A percentile compares a stretch with the other conserved stretches of the same genome.
Evolutionary conservation across 1,140 invertebrate genomes (phyloP).

Genomic region (Agrilus planipennis): DNA sequence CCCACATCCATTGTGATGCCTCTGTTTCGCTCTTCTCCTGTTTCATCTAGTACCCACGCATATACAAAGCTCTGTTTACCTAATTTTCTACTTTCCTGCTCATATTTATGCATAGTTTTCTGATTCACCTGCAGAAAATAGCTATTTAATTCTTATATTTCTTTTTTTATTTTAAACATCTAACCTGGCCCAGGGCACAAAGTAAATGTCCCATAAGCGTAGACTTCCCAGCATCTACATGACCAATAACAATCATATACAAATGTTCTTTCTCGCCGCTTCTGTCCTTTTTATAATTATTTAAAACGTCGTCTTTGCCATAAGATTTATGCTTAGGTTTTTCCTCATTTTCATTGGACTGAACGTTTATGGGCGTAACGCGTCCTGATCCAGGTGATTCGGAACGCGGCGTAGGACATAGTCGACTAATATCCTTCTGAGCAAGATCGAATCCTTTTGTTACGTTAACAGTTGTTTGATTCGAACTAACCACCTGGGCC

Average conservation of each 20-base stretch:
- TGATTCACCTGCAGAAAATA: constrained; percentile 62
- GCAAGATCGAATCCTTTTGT: constrained; percentile 37
- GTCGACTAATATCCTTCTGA: constrained; percentile 20
- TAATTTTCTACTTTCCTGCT: constrained; percentile 93
- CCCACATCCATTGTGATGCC: constrained; percentile 96
- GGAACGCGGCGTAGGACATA: constrained; percentile 38
- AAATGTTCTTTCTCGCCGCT: constrained; percentile 70
- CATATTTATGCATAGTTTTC: constrained; percentile 91
- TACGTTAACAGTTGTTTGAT: constrained; percentile 30
- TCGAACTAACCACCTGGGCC: constrained; percentile 20
- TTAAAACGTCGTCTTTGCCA: constrained; percentile 42
- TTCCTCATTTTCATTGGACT: constrained; percentile 11
- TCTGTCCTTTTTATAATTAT: constrained; percentile 61
- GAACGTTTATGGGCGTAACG: constrained; percentile 35
- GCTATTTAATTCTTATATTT: no score
- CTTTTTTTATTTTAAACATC: no score
- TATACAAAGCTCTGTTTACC: constrained; percentile 95
- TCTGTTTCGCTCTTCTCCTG: constrained; percentile 87
- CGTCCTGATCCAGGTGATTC: constrained; percentile 50
- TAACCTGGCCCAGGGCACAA: constrained; percentile 77
- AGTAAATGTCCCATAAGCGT: constrained; percentile 94
- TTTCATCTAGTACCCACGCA: constrained; percentile 99
- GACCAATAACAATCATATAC: constrained; percentile 93
- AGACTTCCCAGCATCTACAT: constrained; percentile 99
- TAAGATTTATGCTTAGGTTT: constrained; percentile 28